Percentiles rank a stretch among this genome's conserved stretches.
Conservation (phyloP, 2,888 invertebrate genomes). For the Branchipolynoe longqiensis region DNA sequence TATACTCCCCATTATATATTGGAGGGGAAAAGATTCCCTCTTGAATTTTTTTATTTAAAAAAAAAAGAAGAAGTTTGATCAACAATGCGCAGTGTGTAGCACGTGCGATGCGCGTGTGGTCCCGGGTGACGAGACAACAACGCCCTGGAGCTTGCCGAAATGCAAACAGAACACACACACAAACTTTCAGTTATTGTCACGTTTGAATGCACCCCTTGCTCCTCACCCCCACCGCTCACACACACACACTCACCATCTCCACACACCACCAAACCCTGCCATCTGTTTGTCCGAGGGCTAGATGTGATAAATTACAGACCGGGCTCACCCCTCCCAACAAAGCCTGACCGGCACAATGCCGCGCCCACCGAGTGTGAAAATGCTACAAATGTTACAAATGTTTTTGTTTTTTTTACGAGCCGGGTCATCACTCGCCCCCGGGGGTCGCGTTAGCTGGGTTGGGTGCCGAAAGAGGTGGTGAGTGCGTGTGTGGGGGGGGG, state of each 20-base stretch:
- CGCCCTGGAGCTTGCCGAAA: conserved; percentile 12
- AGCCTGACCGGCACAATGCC: conserved; percentile 5
- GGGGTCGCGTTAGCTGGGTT: background rate
- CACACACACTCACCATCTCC: no score
- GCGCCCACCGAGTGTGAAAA: conserved; percentile 18
- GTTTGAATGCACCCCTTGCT: background rate
- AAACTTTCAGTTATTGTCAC: conserved; percentile 40
- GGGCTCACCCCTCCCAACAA: background rate
- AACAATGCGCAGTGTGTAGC: no score
- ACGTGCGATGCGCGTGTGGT: conserved; percentile 31
- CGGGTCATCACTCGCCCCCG: conserved; percentile 1
- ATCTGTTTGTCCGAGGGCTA: conserved; percentile 44
- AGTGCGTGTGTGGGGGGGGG: conserved; percentile 13
- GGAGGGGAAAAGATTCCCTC: no score
- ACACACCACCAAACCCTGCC: background rate
- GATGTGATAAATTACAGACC: conserved; percentile 39
- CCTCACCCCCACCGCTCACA: no score
- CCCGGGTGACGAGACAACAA: conserved; percentile 5
- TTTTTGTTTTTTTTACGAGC: conserved; percentile 46
- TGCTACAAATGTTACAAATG: conserved; percentile 51
- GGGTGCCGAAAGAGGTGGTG: background rate
- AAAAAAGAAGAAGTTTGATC: no score
- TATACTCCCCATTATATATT: no score
- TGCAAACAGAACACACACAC: conserved; percentile 34
- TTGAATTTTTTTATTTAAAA: no score